Evolutionary conservation across 1,140 invertebrate species (phyloP).

Genomic region (Anastrepha ludens): DNA sequence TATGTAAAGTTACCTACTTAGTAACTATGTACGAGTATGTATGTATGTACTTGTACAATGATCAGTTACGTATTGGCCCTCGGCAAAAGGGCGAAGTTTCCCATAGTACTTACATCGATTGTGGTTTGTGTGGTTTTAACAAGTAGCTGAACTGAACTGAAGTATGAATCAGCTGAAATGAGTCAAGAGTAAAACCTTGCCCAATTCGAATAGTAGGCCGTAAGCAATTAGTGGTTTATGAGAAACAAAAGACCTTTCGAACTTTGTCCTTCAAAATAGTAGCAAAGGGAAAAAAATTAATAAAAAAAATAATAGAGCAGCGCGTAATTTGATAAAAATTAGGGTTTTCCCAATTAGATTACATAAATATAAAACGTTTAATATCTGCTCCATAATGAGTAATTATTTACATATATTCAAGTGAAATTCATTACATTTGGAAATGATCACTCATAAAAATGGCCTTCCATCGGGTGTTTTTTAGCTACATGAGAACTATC

Average conservation of each 20-base stretch:
- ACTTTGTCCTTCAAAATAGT: conserved; percentile 1
- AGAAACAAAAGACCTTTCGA: background rate
- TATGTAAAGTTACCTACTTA: background rate
- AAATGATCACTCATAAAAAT: too few relatives aligned
- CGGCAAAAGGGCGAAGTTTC: background rate
- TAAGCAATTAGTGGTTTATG: conserved; percentile 14
- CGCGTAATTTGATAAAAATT: too few relatives aligned
- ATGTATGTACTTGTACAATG: background rate
- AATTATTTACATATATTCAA: too few relatives aligned
- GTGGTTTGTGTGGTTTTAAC: background rate
- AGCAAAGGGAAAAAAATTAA: too few relatives aligned
- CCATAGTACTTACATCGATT: background rate
- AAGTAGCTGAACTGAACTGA: conserved; percentile 29
- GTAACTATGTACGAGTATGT: background rate
- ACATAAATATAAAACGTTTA: too few relatives aligned
- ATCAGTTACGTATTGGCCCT: background rate
- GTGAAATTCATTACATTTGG: too few relatives aligned
- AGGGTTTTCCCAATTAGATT: too few relatives aligned
- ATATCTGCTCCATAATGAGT: too few relatives aligned
- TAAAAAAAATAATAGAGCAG: too few relatives aligned
- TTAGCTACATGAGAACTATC: too few relatives aligned
- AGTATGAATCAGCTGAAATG: background rate
- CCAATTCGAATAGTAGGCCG: background rate
- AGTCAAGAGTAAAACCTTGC: background rate
- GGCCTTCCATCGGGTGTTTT: too few relatives aligned